Base-by-base conservation (phyloP, 2,113 vertebrate species). In the Bucco capensis region DNA sequence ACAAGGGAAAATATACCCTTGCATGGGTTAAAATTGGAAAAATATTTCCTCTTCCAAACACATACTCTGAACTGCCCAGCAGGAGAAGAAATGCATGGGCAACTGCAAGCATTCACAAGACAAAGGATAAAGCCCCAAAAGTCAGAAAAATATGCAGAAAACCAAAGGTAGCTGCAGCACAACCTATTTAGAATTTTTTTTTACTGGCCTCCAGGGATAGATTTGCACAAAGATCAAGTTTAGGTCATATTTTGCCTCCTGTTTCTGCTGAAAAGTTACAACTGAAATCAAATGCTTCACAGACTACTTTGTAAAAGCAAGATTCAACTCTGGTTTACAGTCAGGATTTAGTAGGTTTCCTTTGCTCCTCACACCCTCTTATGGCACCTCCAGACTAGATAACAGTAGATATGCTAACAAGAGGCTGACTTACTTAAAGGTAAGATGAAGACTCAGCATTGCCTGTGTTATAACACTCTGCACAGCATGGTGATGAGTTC, bases 401-500 rank as follows among this genome's bases (percentile, higher is more conserved):
- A 64, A 51, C 21, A 72, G 49, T 7, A 35, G 61, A 9, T 53
- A 28, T 3, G 14, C 51, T 46, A 71, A 54, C 28, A 54, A 58
- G 15, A 70, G 12, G 24, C 22, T 51, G 35, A 31, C 37, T 64
- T 61, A 37, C n/a, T n/a, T n/a, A n/a, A 62, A 79, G 19, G 42
- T 14, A 42, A 54, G 23, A n/a, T 30, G 31, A 60, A 71, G 57
- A 71, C 0, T 1, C 21, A 51, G 65, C 44, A 33, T 8, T 64
- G 37, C 10, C 44, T 12, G 22, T 30, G 10, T 49, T 67, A 28
- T 28, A 72, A 35, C 40, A 71, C 18, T 13, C 54, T 58, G 53
- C 1, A 1, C 37, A 57, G 75, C 61, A 57, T 1, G 1, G 24
- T 2, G 4, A 53, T 0, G 0, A 64, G 15, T 27, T 64, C 28